A percentile compares a stretch with the other conserved stretches of the same genome.
Conservation (phyloP, 2,888 invertebrate species). For the Athripsodes cinereus region DNA sequence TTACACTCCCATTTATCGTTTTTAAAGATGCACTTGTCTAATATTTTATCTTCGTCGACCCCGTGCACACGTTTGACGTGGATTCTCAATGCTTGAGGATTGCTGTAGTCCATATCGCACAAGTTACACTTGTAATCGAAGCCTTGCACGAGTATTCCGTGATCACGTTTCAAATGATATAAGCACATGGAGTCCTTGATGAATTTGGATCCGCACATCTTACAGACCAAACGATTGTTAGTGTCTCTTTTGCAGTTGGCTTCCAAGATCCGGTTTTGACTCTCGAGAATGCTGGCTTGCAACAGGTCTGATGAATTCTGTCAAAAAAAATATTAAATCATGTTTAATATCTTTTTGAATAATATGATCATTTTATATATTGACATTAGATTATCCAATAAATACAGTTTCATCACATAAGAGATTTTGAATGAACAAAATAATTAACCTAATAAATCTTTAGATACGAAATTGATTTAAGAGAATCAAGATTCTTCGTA, state of each 20-base stretch:
- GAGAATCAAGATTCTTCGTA: too few species aligned
- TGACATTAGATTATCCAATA: too few species aligned
- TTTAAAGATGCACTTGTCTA: background rate
- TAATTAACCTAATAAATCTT: too few species aligned
- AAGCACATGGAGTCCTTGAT: background rate
- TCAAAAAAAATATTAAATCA: background rate
- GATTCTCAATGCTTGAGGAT: background rate
- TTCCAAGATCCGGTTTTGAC: background rate
- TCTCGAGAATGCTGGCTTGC: background rate
- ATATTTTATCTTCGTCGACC: background rate
- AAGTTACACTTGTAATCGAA: slow-evolving; percentile 1
- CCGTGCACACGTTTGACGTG: background rate
- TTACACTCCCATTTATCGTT: background rate
- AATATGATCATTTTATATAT: too few species aligned
- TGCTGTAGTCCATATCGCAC: background rate
- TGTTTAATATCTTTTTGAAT: too few species aligned
- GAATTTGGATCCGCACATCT: background rate
- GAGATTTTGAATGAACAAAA: too few species aligned
- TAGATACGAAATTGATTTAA: too few species aligned
- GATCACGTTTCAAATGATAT: background rate
- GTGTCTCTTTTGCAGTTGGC: background rate
- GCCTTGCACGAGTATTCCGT: background rate
- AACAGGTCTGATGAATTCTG: background rate
- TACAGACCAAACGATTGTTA: background rate
- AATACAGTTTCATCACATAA: too few species aligned